Evolutionary conservation across 2,797 vertebrate species (phyloP).

Genomic region (Florisuga fusca): DNA sequence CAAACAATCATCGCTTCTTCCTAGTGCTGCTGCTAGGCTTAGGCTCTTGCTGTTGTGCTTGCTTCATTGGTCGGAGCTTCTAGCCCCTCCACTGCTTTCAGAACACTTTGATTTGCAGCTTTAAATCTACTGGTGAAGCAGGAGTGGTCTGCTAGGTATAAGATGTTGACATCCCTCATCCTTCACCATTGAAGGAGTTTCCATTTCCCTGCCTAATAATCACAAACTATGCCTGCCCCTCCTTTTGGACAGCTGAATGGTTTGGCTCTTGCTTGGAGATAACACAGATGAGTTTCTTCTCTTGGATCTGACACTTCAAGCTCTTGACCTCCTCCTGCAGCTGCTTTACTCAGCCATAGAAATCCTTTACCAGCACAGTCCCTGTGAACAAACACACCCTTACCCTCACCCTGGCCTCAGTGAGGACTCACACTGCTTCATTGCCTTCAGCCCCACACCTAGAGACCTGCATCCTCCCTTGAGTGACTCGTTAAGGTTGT

Average conservation of each 20-base stretch:
- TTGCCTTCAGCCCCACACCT: background rate
- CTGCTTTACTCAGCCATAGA: background rate
- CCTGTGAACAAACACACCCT: fast-evolving
- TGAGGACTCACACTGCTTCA: fast-evolving
- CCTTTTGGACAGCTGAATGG: background rate
- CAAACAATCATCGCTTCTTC: fast-evolving
- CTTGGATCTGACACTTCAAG: background rate
- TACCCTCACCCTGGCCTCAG: fast-evolving
- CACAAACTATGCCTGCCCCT: background rate
- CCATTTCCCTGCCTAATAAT: background rate
- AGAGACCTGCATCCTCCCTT: background rate
- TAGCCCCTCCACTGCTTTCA: background rate
- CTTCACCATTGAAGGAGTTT: background rate
- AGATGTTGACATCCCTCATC: background rate
- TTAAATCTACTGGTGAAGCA: background rate
- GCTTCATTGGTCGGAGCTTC: background rate
- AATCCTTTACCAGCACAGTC: fast-evolving
- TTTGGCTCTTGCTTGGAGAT: background rate
- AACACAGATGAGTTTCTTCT: background rate
- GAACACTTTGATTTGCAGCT: background rate
- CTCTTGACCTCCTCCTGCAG: background rate
- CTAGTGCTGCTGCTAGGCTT: background rate
- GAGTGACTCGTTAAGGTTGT: too few species aligned
- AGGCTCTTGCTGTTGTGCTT: background rate
- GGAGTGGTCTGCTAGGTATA: background rate